These are phyloP conservation scores for Drosophila rellima DNA, from an alignment of 2,888 invertebrate species.

Conservation along the genomic window DNA sequence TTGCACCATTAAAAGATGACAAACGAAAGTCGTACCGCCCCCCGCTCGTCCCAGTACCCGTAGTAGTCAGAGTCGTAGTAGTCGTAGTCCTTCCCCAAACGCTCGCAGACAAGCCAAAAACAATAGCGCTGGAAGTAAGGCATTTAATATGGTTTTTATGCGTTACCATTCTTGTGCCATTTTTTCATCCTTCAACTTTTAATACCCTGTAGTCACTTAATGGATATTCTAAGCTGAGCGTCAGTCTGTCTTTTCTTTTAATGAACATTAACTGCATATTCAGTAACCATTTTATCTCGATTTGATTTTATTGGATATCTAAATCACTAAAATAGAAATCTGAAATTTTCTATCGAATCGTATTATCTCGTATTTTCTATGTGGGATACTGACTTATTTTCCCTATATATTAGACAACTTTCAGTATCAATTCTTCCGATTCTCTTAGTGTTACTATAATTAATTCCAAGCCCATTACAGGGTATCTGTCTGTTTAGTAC, in stretches of 20 bases:
- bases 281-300: not conserved
- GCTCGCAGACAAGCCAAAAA: constrained; percentile 42
- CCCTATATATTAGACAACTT: too few species aligned
- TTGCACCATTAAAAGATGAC: constrained; percentile 81
- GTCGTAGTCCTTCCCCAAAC: constrained; percentile 26
- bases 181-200: constrained; percentile 9
- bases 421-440: not conserved
- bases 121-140: constrained; percentile 55
- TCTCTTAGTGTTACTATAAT: too few species aligned
- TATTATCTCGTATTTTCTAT: not conserved
- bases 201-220: constrained; percentile 34
- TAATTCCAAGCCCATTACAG: not conserved
- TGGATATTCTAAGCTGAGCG: not conserved
- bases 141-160: constrained; percentile 80
- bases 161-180: constrained; percentile 46
- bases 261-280: not conserved
- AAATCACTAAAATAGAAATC: not conserved
- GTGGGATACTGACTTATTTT: not conserved
- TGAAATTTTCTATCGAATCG: not conserved
- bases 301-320: not conserved
- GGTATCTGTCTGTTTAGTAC: constrained; percentile 8
- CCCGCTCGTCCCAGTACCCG: not conserved
- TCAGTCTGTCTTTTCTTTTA: not conserved
- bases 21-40: constrained; percentile 60
- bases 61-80: constrained; percentile 2